phyloP scores from a whole-genome alignment of 2,888 invertebrate genomes.

The Resseliella maxima region DNA sequence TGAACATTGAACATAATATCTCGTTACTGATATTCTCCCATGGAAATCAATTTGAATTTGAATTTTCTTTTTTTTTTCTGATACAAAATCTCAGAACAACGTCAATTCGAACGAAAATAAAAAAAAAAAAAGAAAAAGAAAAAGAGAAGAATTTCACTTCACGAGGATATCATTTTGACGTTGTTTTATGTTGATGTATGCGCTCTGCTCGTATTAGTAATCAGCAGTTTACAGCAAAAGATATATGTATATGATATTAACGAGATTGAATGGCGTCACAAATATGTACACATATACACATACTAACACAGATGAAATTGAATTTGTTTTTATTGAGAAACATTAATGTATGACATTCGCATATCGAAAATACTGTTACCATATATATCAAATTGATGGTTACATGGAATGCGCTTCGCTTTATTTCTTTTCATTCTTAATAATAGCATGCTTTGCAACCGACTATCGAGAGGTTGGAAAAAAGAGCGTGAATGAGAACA shows the following conservation, averaged over 20 bases:
- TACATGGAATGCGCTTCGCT: too few species aligned
- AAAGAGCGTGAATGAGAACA: too few species aligned
- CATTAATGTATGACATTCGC: neutral
- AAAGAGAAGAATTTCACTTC: neutral
- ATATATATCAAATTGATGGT: neutral
- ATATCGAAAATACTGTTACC: neutral
- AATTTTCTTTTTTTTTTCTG: neutral
- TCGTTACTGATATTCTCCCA: neutral
- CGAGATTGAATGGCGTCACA: conserved; percentile 21
- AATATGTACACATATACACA: neutral
- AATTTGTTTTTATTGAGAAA: conserved; percentile 34
- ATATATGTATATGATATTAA: neutral
- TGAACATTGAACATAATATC: too few species aligned
- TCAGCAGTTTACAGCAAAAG: neutral
- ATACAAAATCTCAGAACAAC: neutral
- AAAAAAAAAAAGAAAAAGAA: too few species aligned
- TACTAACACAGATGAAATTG: too few species aligned
- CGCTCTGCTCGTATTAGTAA: neutral
- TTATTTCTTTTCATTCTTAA: neutral
- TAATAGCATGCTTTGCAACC: neutral
- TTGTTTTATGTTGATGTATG: neutral
- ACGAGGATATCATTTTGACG: neutral
- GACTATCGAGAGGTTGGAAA: too few species aligned
- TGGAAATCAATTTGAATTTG: neutral
- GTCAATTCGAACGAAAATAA: neutral